Conservation (phyloP, 2,113 vertebrate genomes). For the Athene cunicularia region DNA sequence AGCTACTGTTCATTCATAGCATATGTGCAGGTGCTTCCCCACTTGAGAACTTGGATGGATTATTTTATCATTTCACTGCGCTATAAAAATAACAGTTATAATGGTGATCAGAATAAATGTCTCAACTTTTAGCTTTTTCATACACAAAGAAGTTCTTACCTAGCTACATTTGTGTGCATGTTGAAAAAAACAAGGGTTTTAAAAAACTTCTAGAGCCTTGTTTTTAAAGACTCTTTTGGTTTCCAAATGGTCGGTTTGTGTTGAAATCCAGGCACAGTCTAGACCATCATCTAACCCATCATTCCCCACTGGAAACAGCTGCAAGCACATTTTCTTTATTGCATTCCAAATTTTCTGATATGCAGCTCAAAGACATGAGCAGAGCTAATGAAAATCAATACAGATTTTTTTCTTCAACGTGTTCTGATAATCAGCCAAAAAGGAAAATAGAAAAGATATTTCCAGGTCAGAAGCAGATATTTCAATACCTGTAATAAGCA, state of each 20-base stretch:
- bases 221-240: constrained; percentile 34
- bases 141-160: constrained; percentile 19
- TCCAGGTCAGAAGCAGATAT: constrained; percentile 18
- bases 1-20: constrained; percentile 29
- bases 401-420: neutral
- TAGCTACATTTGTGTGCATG: constrained; percentile 39
- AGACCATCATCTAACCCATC: constrained; percentile 5
- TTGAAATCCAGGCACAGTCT: constrained; percentile 24
- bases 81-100: constrained; percentile 20
- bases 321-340: constrained; percentile 35
- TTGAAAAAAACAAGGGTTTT: neutral
- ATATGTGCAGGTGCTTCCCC: constrained; percentile 46
- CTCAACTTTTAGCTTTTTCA: neutral
- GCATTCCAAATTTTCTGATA: constrained; percentile 41
- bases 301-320: constrained; percentile 6
- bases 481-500: neutral
- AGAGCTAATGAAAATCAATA: neutral
- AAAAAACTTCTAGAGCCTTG: neutral
- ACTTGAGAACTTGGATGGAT: constrained; percentile 26
- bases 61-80: constrained; percentile 53
- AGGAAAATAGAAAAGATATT: neutral
- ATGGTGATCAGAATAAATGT: neutral
- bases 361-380: constrained; percentile 35
- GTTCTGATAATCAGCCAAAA: neutral
- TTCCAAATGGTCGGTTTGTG: constrained; percentile 9